Percentiles rank a stretch among this genome's conserved stretches.
phyloP scores from a whole-genome alignment of 1,140 invertebrate species.

The Cecropterus lyciades region DNA sequence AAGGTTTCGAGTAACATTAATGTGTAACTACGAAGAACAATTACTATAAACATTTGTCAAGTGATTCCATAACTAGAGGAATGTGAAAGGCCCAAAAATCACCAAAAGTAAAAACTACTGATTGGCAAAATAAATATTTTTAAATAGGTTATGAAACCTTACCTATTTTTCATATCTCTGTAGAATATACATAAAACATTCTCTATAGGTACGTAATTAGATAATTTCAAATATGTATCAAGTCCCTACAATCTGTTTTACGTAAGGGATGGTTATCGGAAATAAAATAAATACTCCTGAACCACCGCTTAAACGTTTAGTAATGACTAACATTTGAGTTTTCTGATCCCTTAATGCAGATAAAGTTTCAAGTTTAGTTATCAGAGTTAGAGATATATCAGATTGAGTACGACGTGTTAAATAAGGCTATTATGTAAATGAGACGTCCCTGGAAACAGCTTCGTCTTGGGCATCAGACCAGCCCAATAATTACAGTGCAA shows the following conservation, averaged over 20 bases:
- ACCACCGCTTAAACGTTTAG: neutral
- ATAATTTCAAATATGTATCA: no score
- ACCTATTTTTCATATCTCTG: no score
- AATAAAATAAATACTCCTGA: neutral
- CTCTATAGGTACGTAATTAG: no score
- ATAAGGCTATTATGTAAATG: slow-evolving; percentile 24
- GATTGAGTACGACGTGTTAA: slow-evolving; percentile 32
- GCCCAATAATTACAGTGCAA: slow-evolving; percentile 46
- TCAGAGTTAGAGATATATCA: slow-evolving; percentile 13
- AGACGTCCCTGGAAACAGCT: slow-evolving; percentile 18
- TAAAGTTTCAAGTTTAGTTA: slow-evolving; percentile 3
- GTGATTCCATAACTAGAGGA: no score
- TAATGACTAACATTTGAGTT: neutral
- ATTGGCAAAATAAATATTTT: no score
- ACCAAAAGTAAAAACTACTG: no score
- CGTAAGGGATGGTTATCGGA: neutral
- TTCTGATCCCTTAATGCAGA: neutral
- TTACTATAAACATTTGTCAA: no score
- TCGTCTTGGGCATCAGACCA: slow-evolving; percentile 24
- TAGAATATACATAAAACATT: no score
- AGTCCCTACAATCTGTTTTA: neutral
- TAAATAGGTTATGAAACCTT: no score
- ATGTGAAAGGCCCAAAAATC: no score
- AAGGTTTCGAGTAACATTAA: no score
- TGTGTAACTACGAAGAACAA: no score